These are phyloP conservation scores for Phymastichus coffea DNA, from an alignment of 1,140 invertebrate species.

Conservation along the genomic window DNA sequence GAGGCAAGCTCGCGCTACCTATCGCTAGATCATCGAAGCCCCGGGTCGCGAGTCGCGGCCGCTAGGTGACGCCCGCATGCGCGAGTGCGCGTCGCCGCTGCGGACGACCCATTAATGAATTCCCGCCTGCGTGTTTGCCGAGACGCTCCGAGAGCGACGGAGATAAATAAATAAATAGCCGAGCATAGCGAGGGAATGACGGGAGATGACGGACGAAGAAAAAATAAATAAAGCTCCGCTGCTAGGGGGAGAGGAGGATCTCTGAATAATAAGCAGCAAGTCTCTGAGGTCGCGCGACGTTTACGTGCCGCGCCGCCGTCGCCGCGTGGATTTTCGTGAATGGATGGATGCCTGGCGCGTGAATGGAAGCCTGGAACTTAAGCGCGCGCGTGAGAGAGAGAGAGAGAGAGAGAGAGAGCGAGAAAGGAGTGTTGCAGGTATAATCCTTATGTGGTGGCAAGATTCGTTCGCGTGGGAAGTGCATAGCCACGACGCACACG, in stretches of 20 bases:
- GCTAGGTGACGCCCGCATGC: conserved; percentile 37
- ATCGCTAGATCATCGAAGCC: conserved; percentile 20
- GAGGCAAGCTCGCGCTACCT: conserved; percentile 28
- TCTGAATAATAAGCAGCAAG: too few species aligned
- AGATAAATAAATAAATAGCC: too few species aligned
- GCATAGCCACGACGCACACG: conserved; percentile 3
- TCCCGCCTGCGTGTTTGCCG: too few species aligned
- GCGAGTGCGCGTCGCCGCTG: background rate
- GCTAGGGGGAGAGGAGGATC: too few species aligned
- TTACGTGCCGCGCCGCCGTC: too few species aligned
- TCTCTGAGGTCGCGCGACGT: too few species aligned
- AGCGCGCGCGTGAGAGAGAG: background rate
- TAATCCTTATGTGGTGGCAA: conserved; percentile 17
- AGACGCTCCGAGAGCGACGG: too few species aligned
- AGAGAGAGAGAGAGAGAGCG: background rate
- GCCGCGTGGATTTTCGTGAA: background rate
- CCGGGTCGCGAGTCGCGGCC: background rate
- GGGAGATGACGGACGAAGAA: too few species aligned
- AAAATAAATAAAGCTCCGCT: too few species aligned
- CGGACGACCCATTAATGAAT: too few species aligned
- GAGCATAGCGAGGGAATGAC: too few species aligned
- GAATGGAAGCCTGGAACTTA: too few species aligned
- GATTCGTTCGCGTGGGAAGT: conserved; percentile 12
- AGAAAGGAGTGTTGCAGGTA: background rate
- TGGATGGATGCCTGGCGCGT: background rate